Base-by-base conservation (phyloP, 1,140 invertebrate species). In the Listronotus bonariensis region DNA sequence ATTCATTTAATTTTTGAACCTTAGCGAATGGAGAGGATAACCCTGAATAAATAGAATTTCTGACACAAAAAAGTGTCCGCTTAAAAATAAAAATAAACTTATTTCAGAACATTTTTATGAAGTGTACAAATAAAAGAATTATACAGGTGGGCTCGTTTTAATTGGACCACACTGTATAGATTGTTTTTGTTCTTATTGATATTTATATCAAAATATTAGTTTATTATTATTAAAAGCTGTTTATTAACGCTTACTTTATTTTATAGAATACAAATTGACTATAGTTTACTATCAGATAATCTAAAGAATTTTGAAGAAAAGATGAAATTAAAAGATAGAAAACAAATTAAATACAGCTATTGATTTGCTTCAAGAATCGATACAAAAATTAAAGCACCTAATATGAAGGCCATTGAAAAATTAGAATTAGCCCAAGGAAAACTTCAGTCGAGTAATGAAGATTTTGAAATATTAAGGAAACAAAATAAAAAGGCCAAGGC, bases 341-440 rank as follows among this genome's bases (percentile, higher is more conserved):
- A 93, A 96, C 70, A 88, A 88, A 75, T 79, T 99, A 57, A 86
- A 88, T 43, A 95, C 92, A 79, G 86, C 88, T 48, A 92, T 99
- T 43, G 88, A 91, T 72, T 90, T 92, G 48, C 86, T 97, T 70
- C 86, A 93, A 73, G 88, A 89, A 72, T 91, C 89, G 6, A 84
- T 99, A 55, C 92, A 96, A 92, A 95, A 73, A 97, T 99, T 74
- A 95, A 97, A 83, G 96, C 96, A 6, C 97, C 97, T 0, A 99
- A 99, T 79, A 92, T 99, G 90, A 77, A 96, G 89, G 90, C 93
- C 0, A 91, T 95, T 81, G 92, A 95, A 81, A 95, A 95, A 76
- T 81, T 99, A 26, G 95, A 98, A 80, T 86, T 91, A 58, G 97
- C 98, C 0, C 89, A 93, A 69, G 95, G 97, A 71, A 95, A 97